Percentiles rank a stretch among this genome's conserved stretches.
phyloP scores from a whole-genome alignment of 2,113 vertebrate genomes.

The Calyptomena viridis region DNA sequence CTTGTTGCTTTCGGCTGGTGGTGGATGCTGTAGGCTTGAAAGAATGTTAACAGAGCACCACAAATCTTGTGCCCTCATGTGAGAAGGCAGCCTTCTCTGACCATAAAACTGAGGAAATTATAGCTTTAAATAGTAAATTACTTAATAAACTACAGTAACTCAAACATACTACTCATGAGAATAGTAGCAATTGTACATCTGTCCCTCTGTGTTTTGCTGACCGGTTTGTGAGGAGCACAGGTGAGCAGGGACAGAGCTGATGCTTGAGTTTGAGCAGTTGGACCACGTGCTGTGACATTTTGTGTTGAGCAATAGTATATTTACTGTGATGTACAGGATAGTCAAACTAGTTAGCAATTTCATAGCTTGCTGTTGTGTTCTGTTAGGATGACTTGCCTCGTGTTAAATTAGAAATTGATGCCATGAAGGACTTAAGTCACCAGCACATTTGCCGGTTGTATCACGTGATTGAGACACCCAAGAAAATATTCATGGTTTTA shows the following conservation, averaged over 20 bases:
- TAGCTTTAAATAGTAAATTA: background rate
- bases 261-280: background rate
- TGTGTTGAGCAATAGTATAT: fast-evolving
- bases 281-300: background rate
- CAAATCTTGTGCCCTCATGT: background rate
- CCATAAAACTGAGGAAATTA: background rate
- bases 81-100: fast-evolving
- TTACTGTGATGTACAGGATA: background rate
- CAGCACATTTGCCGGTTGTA: slow-evolving; percentile 92
- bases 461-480: slow-evolving; percentile 89
- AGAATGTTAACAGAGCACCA: background rate
- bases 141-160: background rate
- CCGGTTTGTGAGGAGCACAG: background rate
- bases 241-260: background rate
- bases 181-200: background rate
- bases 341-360: background rate
- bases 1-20: fast-evolving
- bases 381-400: slow-evolving; percentile 89
- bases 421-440: slow-evolving; percentile 92
- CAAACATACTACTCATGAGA: background rate
- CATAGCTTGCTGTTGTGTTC: background rate
- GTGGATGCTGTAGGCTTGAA: background rate
- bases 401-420: slow-evolving; percentile 91
- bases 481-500: slow-evolving; percentile 92
- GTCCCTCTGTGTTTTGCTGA: background rate